phyloP scores from a whole-genome alignment of 2,113 vertebrate genomes.

The Scatophagus argus region DNA sequence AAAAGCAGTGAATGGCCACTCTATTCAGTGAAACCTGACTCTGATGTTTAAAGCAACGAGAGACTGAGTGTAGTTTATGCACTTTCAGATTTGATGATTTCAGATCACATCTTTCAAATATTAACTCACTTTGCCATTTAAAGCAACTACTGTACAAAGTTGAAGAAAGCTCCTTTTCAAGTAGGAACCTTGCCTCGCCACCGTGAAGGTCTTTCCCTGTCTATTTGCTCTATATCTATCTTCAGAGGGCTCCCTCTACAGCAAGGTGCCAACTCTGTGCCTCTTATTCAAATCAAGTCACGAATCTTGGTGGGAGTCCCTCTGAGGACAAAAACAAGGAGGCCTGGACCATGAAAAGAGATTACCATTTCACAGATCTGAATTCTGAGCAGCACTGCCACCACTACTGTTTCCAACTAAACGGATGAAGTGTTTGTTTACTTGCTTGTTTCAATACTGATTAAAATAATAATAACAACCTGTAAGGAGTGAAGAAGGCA shows the following conservation, averaged over 20 bases:
- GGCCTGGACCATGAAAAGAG: constrained; percentile 73
- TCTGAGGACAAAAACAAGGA: constrained; percentile 74
- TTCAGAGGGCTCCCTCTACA: constrained; percentile 38
- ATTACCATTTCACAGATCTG: constrained; percentile 83
- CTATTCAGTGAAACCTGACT: constrained; percentile 8
- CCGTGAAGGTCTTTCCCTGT: constrained; percentile 25
- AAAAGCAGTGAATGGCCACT: constrained; percentile 2
- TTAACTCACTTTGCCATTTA: constrained; percentile 1
- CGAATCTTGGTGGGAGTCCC: constrained; percentile 63
- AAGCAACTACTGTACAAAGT: neutral
- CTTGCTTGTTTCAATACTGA: constrained; percentile 77
- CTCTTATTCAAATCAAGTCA: constrained; percentile 78
- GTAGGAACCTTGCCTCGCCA: constrained; percentile 13
- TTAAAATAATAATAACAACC: constrained; percentile 81
- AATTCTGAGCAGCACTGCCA: constrained; percentile 67
- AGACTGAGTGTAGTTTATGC: constrained; percentile 9
- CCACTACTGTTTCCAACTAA: constrained; percentile 72
- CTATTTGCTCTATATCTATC: constrained; percentile 51
- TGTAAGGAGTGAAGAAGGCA: constrained; percentile 34
- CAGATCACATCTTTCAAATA: constrained; percentile 20
- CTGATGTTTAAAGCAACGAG: constrained; percentile 16
- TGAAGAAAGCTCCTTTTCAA: constrained; percentile 21
- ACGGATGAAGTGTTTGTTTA: constrained; percentile 82
- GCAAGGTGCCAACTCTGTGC: constrained; percentile 60
- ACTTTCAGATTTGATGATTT: constrained; percentile 27